A percentile compares a stretch with the other conserved stretches of the same genome.
Evolutionary conservation across 2,113 vertebrate genomes (phyloP).

Genomic region (Galemys pyrenaicus): DNA sequence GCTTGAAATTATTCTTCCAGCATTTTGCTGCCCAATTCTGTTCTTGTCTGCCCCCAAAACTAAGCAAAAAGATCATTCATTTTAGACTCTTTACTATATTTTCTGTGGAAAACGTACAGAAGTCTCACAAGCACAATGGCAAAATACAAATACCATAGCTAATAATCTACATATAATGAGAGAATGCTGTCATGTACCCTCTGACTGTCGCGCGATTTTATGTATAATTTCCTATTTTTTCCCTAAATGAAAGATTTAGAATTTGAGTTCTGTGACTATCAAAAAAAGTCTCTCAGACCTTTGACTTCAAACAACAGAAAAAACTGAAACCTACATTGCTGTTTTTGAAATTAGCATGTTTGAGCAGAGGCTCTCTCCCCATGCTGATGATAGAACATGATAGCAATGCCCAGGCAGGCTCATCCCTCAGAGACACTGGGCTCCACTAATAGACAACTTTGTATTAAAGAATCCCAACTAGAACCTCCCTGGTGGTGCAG

Average conservation of each 20-base stretch:
- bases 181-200: not conserved
- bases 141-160: not conserved
- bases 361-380: not conserved
- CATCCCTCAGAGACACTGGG: not conserved
- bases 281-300: not conserved
- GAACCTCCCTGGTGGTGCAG: too few species aligned
- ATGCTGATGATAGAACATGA: not conserved
- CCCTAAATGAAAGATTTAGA: not conserved
- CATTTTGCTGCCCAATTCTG: not conserved
- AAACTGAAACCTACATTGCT: accelerated
- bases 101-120: not conserved
- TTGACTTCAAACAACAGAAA: not conserved
- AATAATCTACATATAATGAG: not conserved
- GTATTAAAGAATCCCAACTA: not conserved
- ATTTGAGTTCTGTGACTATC: not conserved
- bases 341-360: not conserved
- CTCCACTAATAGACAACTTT: not conserved
- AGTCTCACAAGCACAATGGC: not conserved
- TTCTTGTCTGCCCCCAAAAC: not conserved
- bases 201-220: not conserved
- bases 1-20: not conserved
- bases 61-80: not conserved
- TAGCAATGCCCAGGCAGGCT: not conserved
- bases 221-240: not conserved
- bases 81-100: not conserved